Percentiles rank a stretch among this genome's conserved stretches.
Conservation (phyloP, 2,888 invertebrate genomes). For the Aproaerema taeniolella region DNA sequence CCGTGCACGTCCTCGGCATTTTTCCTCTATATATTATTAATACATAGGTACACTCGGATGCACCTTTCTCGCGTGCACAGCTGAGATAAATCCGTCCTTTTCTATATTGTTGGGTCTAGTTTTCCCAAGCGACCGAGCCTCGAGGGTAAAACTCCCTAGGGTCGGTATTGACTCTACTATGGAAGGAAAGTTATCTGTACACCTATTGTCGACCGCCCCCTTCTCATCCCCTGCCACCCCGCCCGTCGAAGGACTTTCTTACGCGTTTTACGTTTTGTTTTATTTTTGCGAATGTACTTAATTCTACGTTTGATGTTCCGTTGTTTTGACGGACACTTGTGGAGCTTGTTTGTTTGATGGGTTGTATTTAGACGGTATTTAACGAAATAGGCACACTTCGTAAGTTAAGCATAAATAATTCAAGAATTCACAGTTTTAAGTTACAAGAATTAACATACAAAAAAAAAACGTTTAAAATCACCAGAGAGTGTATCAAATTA, state of each 20-base stretch:
- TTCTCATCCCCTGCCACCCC: constrained; percentile 38
- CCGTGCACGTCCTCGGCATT: constrained; percentile 73
- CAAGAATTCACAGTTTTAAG: too few species aligned
- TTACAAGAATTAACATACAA: too few species aligned
- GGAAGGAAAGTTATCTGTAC: constrained; percentile 77
- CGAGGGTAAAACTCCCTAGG: constrained; percentile 77
- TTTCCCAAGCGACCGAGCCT: constrained; percentile 75
- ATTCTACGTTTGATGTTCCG: constrained; percentile 16
- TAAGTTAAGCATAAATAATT: too few species aligned
- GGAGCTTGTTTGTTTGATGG: constrained; percentile 17
- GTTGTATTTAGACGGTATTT: too few species aligned
- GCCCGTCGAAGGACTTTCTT: constrained; percentile 60
- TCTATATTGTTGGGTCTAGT: constrained; percentile 78
- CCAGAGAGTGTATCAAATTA: too few species aligned
- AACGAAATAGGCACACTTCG: too few species aligned
- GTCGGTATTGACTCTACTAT: constrained; percentile 77
- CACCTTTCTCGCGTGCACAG: constrained; percentile 45
- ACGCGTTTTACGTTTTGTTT: constrained; percentile 74
- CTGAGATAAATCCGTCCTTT: constrained; percentile 56
- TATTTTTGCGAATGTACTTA: constrained; percentile 31
- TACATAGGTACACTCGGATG: constrained; percentile 68
- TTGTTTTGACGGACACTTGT: constrained; percentile 26
- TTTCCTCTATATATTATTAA: constrained; percentile 78
- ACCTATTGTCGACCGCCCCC: constrained; percentile 71
- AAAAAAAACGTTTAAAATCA: too few species aligned